Evolutionary conservation across 2,888 invertebrate species (phyloP).

Genomic region (Lasioglossum calceatum): DNA sequence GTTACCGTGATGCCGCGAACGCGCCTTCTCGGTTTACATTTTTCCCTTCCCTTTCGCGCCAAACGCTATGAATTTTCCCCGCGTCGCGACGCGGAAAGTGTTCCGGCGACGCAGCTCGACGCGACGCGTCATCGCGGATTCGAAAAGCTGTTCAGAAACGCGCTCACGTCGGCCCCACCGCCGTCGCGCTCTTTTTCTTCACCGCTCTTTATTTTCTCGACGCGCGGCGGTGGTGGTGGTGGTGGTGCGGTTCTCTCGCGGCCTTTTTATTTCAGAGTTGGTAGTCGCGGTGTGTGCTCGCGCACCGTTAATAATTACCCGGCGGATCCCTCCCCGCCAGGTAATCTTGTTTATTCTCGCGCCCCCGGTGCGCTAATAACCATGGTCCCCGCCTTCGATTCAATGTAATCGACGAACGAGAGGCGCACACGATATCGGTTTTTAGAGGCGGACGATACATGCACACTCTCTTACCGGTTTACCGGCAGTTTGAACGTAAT

Average conservation of each 20-base stretch:
- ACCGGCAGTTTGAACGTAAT: constrained; percentile 55
- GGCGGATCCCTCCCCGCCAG: neutral
- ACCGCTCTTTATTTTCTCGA: neutral
- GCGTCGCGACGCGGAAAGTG: constrained; percentile 12
- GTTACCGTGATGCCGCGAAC: constrained; percentile 49
- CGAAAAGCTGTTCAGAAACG: constrained; percentile 1
- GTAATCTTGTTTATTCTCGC: constrained; percentile 54
- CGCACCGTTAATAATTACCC: constrained; percentile 34
- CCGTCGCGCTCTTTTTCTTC: constrained; percentile 9
- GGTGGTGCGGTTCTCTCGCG: neutral
- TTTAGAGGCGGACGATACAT: constrained; percentile 17
- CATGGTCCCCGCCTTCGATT: constrained; percentile 4
- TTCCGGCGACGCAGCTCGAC: neutral
- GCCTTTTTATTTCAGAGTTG: neutral
- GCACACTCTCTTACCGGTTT: constrained; percentile 48
- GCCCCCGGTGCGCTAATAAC: constrained; percentile 22
- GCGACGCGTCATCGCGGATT: constrained; percentile 13
- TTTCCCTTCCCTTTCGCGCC: neutral
- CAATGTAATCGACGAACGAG: constrained; percentile 39
- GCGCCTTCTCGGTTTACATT: constrained; percentile 31
- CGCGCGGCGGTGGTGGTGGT: too few relatives aligned
- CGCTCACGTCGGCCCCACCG: constrained; percentile 11
- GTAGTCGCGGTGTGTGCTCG: neutral
- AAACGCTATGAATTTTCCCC: constrained; percentile 28
- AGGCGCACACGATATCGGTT: constrained; percentile 24